Base-by-base conservation (phyloP, 2,888 invertebrate genomes). In the Hoplodrina ambigua region DNA sequence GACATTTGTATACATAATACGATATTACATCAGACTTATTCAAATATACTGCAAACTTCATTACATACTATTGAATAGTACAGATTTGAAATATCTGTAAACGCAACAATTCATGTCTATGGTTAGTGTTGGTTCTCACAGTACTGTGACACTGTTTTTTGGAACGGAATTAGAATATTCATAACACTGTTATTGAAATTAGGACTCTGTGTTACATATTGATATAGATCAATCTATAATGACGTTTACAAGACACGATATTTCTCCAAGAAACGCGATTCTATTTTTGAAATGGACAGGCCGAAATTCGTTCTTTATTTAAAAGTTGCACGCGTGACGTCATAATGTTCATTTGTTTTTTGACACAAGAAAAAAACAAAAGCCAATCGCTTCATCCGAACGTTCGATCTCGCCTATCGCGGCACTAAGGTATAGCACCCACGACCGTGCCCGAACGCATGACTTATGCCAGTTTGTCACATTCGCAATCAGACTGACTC, bases 391-490 rank as follows among this genome's bases (percentile, higher is more conserved):
- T 20, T 6, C 6, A 58, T 44, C 60, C 56, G 55, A 65, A 46
- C 20, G n/a, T 64, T 75, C 70, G 54, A 56, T 19, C 19, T 46
- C 76, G 77, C 58, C 17, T 72, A 71, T 53, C 46, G 8, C 65
- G 54, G 19, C 75, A 75, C 72, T 91, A 89, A 88, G 82, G 86
- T 88, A 74, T 81, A 89, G 88, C 90, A 88, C 91, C 90, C 91
- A 90, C 91, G 87, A 83, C 59, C 75, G 72, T 30, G 53, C 56
- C 58, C 69, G 73, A 72, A 87, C 84, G 93, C 94, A 94, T 95
- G 95, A 89, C 93, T 90, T 88, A 87, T 88, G 83, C 92, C 92
- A 91, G 92, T 94, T 94, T 93, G 94, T 94, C 94, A 94, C 91
- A 91, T 88, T 91, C 89, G 93, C 93, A 91, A 92, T 92, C 90